A percentile compares a stretch with the other conserved stretches of the same genome.
Conservation (phyloP, 2,797 vertebrate genomes). For the Gastrophryne carolinensis region DNA sequence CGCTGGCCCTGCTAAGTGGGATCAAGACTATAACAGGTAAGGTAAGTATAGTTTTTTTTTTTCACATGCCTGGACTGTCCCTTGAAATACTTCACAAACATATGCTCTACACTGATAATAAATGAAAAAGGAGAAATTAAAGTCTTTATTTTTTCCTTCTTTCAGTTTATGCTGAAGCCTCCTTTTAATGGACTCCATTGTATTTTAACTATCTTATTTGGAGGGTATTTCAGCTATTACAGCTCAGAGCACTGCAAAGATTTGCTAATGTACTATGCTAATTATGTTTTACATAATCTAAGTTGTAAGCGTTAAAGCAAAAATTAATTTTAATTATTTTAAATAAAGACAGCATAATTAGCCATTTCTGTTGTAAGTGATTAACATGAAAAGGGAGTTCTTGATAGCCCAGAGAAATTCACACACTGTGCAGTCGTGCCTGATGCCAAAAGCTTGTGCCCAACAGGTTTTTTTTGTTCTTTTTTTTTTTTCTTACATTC, state of each 20-base stretch:
- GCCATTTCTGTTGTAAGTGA: conserved; percentile 32
- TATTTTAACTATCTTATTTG: background rate
- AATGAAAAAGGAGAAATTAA: too few species aligned
- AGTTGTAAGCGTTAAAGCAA: conserved; percentile 39
- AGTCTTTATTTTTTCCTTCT: background rate
- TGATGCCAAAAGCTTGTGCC: background rate
- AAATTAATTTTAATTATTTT: conserved; percentile 38
- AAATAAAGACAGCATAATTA: conserved; percentile 37
- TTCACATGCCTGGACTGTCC: too few species aligned
- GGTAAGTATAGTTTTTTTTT: too few species aligned
- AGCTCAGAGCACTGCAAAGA: background rate
- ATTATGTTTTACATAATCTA: conserved; percentile 38
- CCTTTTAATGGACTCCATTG: background rate
- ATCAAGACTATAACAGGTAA: too few species aligned
- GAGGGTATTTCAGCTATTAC: background rate
- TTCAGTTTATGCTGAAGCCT: background rate
- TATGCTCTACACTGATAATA: too few species aligned
- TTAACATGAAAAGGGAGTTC: conserved; percentile 24
- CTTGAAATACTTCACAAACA: too few species aligned
- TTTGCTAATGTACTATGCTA: conserved; percentile 28
- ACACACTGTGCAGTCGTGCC: conserved; percentile 14
- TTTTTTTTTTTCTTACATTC: too few species aligned
- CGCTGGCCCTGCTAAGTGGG: too few species aligned
- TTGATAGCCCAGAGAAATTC: conserved; percentile 28
- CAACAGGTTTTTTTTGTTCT: background rate